Conservation (phyloP, 2,113 vertebrate genomes). For the Ageneiosus marmoratus region DNA sequence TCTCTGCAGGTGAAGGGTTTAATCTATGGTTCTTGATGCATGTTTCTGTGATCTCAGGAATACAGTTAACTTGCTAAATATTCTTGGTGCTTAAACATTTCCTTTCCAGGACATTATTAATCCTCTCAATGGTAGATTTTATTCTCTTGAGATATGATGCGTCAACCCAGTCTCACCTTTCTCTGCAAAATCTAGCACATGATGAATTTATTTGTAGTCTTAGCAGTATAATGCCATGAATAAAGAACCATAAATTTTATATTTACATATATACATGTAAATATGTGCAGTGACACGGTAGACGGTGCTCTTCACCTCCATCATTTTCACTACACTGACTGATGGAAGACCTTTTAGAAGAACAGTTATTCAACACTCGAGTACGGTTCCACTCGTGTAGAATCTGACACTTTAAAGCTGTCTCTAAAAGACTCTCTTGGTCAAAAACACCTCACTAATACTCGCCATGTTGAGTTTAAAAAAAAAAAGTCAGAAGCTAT, state of each 20-base stretch:
- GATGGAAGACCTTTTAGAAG: not conserved
- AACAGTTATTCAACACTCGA: not conserved
- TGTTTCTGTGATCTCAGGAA: not conserved
- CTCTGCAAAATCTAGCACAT: not conserved
- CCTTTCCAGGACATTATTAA: not conserved
- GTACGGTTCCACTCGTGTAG: not conserved
- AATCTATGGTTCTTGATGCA: not conserved
- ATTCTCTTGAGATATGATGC: not conserved
- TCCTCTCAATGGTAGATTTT: not conserved
- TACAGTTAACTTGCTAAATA: not conserved
- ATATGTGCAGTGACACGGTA: not conserved
- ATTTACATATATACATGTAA: not conserved
- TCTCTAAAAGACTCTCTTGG: not conserved
- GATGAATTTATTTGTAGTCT: not conserved
- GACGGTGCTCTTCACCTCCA: not conserved
- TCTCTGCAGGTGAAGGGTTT: not conserved
- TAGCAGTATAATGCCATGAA: not conserved
- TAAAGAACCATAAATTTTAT: not conserved
- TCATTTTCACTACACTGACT: not conserved
- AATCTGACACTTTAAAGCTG: not conserved
- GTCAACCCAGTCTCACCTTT: not conserved
- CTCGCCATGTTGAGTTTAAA: not conserved
- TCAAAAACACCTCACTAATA: not conserved
- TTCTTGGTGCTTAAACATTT: not conserved
- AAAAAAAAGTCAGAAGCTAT: not conserved